Evolutionary conservation across 2,113 vertebrate genomes (phyloP).

Genomic region (Hydropotes inermis): DNA sequence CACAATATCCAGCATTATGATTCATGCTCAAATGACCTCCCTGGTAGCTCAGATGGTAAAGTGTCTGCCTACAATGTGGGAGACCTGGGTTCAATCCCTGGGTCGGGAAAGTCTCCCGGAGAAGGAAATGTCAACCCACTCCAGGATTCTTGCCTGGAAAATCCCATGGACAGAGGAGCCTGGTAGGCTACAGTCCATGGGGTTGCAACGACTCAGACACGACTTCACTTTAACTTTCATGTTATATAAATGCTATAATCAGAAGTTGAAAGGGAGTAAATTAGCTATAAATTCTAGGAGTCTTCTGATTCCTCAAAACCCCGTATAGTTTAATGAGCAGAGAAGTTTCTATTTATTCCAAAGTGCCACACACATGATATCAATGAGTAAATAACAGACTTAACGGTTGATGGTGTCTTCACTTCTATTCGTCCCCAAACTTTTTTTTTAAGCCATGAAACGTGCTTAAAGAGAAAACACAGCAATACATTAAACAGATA

Average conservation of each 20-base stretch:
- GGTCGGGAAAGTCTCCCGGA: background rate
- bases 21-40: background rate
- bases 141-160: background rate
- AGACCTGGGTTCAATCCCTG: background rate
- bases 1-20: background rate
- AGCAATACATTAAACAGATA: background rate
- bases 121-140: background rate
- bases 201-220: background rate
- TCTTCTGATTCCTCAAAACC: background rate
- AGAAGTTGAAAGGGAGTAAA: background rate
- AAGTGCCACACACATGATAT: background rate
- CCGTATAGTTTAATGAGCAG: background rate
- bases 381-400: background rate
- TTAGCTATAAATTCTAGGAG: background rate
- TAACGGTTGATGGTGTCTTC: background rate
- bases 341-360: background rate
- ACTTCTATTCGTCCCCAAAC: background rate
- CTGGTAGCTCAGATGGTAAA: background rate
- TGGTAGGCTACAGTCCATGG: background rate
- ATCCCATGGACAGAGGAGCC: background rate
- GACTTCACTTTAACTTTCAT: background rate
- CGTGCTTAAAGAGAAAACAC: background rate
- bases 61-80: background rate
- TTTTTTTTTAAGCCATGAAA: background rate
- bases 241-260: background rate